These are phyloP conservation scores for Nanorana parkeri DNA, from an alignment of 2,113 vertebrate species.

Conservation along the genomic window DNA sequence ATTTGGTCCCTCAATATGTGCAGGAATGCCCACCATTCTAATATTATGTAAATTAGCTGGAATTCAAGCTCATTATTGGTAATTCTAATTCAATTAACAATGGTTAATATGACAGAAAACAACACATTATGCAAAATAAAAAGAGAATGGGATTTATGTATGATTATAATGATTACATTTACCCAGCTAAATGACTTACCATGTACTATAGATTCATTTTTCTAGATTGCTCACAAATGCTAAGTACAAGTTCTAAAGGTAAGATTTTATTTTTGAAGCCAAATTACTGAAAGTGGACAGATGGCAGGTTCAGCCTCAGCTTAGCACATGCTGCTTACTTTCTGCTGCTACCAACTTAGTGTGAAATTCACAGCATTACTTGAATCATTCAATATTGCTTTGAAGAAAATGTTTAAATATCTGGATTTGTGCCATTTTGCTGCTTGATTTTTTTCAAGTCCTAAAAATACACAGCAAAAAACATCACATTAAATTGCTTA, in stretches of 20 bases:
- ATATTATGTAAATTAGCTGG: too few relatives aligned
- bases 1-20: too few relatives aligned
- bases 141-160: too few relatives aligned
- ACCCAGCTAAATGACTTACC: too few relatives aligned
- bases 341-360: neutral
- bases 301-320: slow-evolving; percentile 17
- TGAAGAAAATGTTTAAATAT: slow-evolving; percentile 10
- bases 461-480: neutral
- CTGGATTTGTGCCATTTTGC: slow-evolving; percentile 21
- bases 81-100: too few relatives aligned
- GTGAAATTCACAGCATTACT: neutral
- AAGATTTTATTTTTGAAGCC: neutral
- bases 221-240: neutral
- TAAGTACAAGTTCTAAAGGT: neutral
- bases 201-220: neutral
- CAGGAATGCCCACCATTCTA: too few relatives aligned
- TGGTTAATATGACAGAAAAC: too few relatives aligned
- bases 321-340: slow-evolving; percentile 1
- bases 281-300: slow-evolving; percentile 5
- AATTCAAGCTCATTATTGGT: too few relatives aligned
- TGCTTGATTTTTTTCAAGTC: neutral
- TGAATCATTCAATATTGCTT: slow-evolving; percentile 16
- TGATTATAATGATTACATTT: too few relatives aligned
- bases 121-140: too few relatives aligned
- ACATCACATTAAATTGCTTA: neutral